These are phyloP conservation scores for Ursus arctos DNA, from an alignment of 2,113 vertebrate genomes.

Conservation along the genomic window DNA sequence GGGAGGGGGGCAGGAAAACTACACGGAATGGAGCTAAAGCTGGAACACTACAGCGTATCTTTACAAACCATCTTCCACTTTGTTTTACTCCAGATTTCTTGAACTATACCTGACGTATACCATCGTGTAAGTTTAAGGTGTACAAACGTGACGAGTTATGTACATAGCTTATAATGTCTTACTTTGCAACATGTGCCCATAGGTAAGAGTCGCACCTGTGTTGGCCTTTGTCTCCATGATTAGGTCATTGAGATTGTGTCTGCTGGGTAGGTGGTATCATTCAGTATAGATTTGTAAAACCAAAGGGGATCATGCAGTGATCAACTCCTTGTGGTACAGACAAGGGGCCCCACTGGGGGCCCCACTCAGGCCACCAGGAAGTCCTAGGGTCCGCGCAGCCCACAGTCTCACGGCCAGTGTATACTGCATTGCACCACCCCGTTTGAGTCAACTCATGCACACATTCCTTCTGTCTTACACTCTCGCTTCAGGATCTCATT, in stretches of 20 bases:
- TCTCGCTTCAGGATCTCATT: slow-evolving; percentile 15
- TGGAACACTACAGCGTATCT: background rate
- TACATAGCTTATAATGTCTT: background rate
- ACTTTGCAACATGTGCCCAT: background rate
- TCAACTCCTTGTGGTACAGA: background rate
- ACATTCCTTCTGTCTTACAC: background rate
- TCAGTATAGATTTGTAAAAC: background rate
- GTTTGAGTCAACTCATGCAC: background rate
- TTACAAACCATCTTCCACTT: background rate
- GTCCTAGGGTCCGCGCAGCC: background rate
- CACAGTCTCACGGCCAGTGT: background rate
- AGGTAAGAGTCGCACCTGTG: background rate
- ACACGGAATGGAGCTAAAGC: background rate
- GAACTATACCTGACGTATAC: background rate
- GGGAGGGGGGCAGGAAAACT: background rate
- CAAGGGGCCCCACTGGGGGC: background rate
- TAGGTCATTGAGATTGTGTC: background rate
- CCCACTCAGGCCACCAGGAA: background rate
- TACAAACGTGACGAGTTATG: background rate
- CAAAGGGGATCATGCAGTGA: background rate
- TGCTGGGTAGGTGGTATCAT: background rate
- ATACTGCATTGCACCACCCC: fast-evolving
- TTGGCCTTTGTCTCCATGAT: background rate
- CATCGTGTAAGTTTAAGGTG: background rate
- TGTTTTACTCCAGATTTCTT: too few relatives aligned